These are phyloP conservation scores for Phyllotis vaccarum DNA, from an alignment of 2,797 vertebrate genomes.

Conservation along the genomic window DNA sequence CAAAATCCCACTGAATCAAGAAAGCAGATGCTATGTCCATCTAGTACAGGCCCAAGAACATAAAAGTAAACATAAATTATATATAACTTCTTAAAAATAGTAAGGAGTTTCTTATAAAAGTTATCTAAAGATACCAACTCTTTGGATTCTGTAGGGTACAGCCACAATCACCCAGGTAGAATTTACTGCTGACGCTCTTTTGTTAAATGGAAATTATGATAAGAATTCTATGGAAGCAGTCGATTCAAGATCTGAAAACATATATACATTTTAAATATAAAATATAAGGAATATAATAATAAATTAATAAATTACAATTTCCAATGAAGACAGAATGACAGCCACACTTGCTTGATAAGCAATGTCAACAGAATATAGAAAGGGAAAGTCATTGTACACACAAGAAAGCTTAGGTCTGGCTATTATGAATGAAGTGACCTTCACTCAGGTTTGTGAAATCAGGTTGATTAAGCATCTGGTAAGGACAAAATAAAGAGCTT, in stretches of 20 bases:
- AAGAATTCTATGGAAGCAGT: neutral
- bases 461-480: neutral
- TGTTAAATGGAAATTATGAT: slow-evolving; percentile 5
- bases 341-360: neutral
- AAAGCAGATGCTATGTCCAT: neutral
- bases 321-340: neutral
- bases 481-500: neutral
- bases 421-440: neutral
- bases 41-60: slow-evolving; percentile 15
- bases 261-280: neutral
- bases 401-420: neutral
- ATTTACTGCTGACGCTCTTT: neutral
- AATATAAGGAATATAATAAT: neutral
- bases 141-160: neutral
- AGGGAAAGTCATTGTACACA: neutral
- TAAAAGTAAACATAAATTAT: slow-evolving; percentile 5
- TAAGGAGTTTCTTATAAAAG: slow-evolving; percentile 28
- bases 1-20: slow-evolving; percentile 1
- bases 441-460: neutral
- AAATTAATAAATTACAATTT: neutral
- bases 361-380: neutral
- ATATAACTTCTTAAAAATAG: slow-evolving; percentile 33
- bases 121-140: neutral
- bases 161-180: neutral
- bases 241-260: neutral